A percentile compares a stretch with the other conserved stretches of the same genome.
Conservation (phyloP, 2,797 vertebrate genomes). For the Moxostoma hubbsi region DNA sequence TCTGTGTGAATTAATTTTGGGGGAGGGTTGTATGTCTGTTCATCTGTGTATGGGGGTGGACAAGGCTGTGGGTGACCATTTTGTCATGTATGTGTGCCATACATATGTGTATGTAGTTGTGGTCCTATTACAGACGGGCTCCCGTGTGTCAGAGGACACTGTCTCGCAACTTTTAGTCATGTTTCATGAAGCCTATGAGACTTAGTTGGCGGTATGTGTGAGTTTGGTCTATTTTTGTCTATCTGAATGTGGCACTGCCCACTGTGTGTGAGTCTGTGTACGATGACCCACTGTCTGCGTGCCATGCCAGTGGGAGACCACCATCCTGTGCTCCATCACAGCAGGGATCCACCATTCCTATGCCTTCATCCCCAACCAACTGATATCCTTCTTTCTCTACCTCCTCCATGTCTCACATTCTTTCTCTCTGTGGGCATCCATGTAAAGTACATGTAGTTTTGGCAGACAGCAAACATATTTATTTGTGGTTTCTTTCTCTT, state of each 20-base stretch:
- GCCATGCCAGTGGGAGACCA: conserved; percentile 15
- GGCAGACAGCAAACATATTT: conserved; percentile 24
- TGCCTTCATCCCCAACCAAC: conserved; percentile 41
- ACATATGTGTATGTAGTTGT: conserved; percentile 26
- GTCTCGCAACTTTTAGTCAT: conserved; percentile 72
- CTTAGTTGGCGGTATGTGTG: conserved; percentile 64
- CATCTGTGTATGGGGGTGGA: conserved; percentile 44
- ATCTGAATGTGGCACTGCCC: conserved; percentile 64
- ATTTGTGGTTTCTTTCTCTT: conserved; percentile 34
- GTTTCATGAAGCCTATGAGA: conserved; percentile 65
- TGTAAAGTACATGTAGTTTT: conserved; percentile 32
- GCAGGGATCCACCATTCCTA: conserved; percentile 7
- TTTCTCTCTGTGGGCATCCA: conserved; percentile 38
- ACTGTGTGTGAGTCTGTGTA: conserved; percentile 41
- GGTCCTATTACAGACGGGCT: conserved; percentile 47
- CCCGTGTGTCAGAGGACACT: conserved; percentile 66
- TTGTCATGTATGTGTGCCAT: conserved; percentile 35
- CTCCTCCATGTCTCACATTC: conserved; percentile 28
- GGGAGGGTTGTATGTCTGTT: conserved; percentile 26
- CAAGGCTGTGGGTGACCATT: conserved; percentile 12
- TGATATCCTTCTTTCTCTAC: conserved; percentile 28
- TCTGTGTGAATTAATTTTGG: conserved; percentile 3
- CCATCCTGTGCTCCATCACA: conserved; percentile 33
- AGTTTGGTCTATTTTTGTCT: conserved; percentile 62
- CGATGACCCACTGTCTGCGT: conserved; percentile 33